Evolutionary conservation across 2,888 invertebrate genomes (phyloP), one percentile per base, ranked within the genome.

Genomic region (Apocheima hispidaria): DNA sequence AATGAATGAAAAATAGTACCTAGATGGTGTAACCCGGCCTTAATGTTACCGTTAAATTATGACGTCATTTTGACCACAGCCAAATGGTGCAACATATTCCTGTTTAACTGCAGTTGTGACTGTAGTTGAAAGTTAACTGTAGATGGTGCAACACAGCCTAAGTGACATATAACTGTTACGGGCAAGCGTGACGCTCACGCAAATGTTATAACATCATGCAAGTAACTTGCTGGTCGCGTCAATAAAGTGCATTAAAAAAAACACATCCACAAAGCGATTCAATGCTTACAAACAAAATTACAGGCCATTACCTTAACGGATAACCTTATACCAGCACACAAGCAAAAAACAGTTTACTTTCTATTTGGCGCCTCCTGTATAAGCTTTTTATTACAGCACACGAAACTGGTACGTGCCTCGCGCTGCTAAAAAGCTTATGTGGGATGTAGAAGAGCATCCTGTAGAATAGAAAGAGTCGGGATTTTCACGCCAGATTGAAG

Each of bases 401-500:
- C 65, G 66, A 68, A 68, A 65, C 65, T 54, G 58, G 75, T 65
- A 82, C 81, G 83, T 82, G 79, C 72, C 65, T 38, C 51, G 59
- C 59, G 69, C 69, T 51, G 72, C 73, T 81, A 78, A 81, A 80
- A 76, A 80, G 80, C 81, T 80, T 77, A 77, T 72, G 73, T 72
- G 73, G 68, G 70, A 69, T 63, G 65, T 74, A 72, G 73, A 64
- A n/a, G 75, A 77, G 74, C 74, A 74, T 60, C 70, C 70, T 72
- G 72, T 74, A 70, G 75, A 78, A 78, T 78, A 75, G 78, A 78
- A 77, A 75, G 74, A 77, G 78, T 71, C 70, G 66, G 78, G 81
- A 83, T 80, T 83, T 82, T 78, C 77, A 74, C 75, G 74, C 72
- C 73, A 76, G 72, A 79, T 83, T 81, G 81, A 70, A 77, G 81